Evolutionary conservation across 2,888 invertebrate species (phyloP), one percentile per base, ranked within the genome.

Genomic region (Odontothrips loti): DNA sequence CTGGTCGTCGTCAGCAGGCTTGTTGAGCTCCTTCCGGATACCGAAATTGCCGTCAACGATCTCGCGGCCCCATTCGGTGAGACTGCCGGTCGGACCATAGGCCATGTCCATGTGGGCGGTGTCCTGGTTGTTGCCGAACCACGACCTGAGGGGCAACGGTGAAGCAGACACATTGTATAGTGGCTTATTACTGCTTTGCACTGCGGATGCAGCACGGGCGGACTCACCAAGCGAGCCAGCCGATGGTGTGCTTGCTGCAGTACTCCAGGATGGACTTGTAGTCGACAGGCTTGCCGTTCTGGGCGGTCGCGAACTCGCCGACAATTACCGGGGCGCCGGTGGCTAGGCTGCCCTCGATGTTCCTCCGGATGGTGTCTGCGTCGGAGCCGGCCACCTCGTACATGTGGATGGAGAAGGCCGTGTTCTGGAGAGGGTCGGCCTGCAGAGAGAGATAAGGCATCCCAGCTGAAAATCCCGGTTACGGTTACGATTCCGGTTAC

Each of bases 351-450:
- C 23, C 23, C 23, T 75, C 68, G 27, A 75, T 75, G 68, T 75
- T 8, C 11, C 27, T n/a, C 10, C 12, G n/a, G 27, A 75, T 27
- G 27, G 68, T 75, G 11, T 23, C 68, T 12, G 27, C 68, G 68
- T 75, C 12, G 23, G 8, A 0, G 12, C 23, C 68, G 12, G 68
- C 68, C 27, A 75, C 68, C 68, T 75, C 68, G 23, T 75, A 75
- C 68, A 75, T 75, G 68, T 75, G 68, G 68, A 75, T 75, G 23
- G 68, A 75, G 23, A 75, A 75, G 68, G 23, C 23, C 11, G 68
- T 75, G 68, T 75, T 75, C 23, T 27, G 68, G 10, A 1, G 2
- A 4, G 68, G 68, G 27, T 75, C 68, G 12, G 68, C 68, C 68
- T n/a, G n/a, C n/a, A n/a, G n/a, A n/a, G n/a, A n/a, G n/a, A n/a